A percentile compares a stretch with the other conserved stretches of the same genome.
phyloP scores from a whole-genome alignment of 2,797 vertebrate species.

The Limosa lapponica region DNA sequence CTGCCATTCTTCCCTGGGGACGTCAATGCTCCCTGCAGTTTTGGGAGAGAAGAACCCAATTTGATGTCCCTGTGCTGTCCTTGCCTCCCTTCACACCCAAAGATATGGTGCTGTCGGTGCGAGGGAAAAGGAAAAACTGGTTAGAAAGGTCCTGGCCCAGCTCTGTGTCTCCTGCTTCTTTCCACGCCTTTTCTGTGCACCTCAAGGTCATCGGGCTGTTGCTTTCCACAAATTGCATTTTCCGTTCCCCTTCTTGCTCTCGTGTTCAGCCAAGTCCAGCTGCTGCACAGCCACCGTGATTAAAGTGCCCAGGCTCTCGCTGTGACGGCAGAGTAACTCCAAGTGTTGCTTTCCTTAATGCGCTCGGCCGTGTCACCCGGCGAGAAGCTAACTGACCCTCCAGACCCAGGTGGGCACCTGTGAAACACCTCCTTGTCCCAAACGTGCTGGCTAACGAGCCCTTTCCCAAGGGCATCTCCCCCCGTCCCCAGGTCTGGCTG shows the following conservation, averaged over 20 bases:
- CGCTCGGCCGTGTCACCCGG: not conserved
- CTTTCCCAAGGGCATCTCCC: not conserved
- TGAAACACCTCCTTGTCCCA: not conserved
- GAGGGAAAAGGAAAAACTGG: not conserved
- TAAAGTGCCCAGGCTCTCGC: not conserved
- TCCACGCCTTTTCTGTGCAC: not conserved
- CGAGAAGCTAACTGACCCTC: not conserved
- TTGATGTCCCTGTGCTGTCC: not conserved
- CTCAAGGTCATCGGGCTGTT: conserved; percentile 13
- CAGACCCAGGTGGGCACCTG: not conserved
- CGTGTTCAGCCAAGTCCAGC: not conserved
- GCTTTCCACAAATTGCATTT: conserved; percentile 2
- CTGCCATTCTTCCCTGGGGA: not conserved
- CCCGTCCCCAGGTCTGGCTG: not conserved
- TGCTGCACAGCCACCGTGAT: not conserved
- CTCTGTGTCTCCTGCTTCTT: not conserved
- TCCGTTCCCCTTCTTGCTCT: not conserved
- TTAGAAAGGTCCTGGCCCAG: not conserved
- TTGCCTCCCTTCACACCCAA: not conserved
- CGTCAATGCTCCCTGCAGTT: not conserved
- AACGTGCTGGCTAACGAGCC: not conserved
- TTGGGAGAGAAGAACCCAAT: not conserved
- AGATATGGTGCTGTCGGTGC: fast-evolving
- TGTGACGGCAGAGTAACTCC: not conserved
- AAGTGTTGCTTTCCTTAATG: not conserved